Percentiles rank a stretch among this genome's conserved stretches.
Evolutionary conservation across 1,140 invertebrate genomes (phyloP).

Genomic region (Probaryconus sp.): DNA sequence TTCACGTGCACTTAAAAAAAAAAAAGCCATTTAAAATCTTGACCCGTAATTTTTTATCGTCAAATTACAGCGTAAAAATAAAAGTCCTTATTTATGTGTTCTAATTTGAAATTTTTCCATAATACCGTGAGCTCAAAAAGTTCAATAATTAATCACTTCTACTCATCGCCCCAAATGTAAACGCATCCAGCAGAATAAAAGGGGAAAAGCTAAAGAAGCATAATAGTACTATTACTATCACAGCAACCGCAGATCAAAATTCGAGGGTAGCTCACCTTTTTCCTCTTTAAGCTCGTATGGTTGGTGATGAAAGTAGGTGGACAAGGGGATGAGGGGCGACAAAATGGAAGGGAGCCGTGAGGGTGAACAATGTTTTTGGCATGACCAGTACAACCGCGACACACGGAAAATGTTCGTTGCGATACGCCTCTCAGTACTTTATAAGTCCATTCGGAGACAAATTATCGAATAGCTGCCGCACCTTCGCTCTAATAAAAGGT

Average conservation of each 20-base stretch:
- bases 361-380: conserved; percentile 52
- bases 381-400: conserved; percentile 35
- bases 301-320: too few relatives aligned
- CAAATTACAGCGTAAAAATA: too few relatives aligned
- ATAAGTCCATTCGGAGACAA: conserved; percentile 39
- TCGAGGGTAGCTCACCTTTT: conserved; percentile 48
- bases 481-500: conserved; percentile 25
- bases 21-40: too few relatives aligned
- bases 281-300: conserved; percentile 17
- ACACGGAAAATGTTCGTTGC: conserved; percentile 25
- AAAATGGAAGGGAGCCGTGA: conserved; percentile 22
- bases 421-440: conserved; percentile 47
- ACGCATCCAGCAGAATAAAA: conserved; percentile 45
- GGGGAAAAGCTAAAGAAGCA: conserved; percentile 46
- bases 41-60: too few relatives aligned
- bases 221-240: conserved; percentile 56
- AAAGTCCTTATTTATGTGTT: neutral
- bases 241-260: conserved; percentile 59
- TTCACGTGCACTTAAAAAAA: too few relatives aligned
- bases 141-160: conserved; percentile 52
- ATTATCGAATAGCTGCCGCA: conserved; percentile 50
- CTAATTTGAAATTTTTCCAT: conserved; percentile 6
- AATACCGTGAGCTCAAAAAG: conserved; percentile 27
- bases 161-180: conserved; percentile 54
- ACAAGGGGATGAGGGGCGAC: neutral